A percentile compares a stretch with the other conserved stretches of the same genome.
phyloP scores from a whole-genome alignment of 1,140 invertebrate species.

The Heliconius hermathena region DNA sequence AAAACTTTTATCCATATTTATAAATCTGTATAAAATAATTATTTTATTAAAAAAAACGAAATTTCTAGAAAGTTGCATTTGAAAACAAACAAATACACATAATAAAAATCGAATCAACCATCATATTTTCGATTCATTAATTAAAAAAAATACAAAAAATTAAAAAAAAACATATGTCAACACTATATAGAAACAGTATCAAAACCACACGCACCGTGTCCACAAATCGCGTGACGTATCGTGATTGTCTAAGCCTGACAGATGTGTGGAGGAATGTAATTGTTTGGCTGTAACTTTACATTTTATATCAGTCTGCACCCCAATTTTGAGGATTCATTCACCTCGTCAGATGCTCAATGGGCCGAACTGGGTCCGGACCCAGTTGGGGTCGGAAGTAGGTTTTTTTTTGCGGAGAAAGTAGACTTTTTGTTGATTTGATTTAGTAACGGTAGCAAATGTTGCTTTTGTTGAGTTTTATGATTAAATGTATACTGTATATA shows the following conservation, averaged over 20 bases:
- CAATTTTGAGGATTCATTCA: slow-evolving; percentile 72
- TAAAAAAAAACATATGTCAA: not conserved
- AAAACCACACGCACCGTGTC: slow-evolving; percentile 44
- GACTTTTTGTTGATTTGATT: slow-evolving; percentile 62
- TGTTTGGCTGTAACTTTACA: slow-evolving; percentile 69
- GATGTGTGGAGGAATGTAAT: slow-evolving; percentile 81
- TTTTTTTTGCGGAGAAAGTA: slow-evolving; percentile 61
- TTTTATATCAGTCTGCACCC: slow-evolving; percentile 76
- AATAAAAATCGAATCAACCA: no score
- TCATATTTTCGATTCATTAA: no score
- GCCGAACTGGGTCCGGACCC: slow-evolving; percentile 47
- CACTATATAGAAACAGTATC: slow-evolving; percentile 51
- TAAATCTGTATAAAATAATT: no score
- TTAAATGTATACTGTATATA: not conserved
- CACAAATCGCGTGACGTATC: slow-evolving; percentile 77
- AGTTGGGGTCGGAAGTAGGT: slow-evolving; percentile 55
- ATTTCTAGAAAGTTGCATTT: no score
- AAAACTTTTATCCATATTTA: no score
- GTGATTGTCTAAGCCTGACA: slow-evolving; percentile 80
- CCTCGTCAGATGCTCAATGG: slow-evolving; percentile 80
- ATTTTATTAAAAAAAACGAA: no score
- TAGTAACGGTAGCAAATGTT: slow-evolving; percentile 40
- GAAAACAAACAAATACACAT: no score
- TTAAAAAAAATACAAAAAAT: not conserved
- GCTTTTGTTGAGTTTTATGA: slow-evolving; percentile 9